Percentiles rank a stretch among this genome's conserved stretches.
These are phyloP conservation scores for Phalloptychus januarius DNA, from an alignment of 2,797 vertebrate genomes.

Conservation along the genomic window DNA sequence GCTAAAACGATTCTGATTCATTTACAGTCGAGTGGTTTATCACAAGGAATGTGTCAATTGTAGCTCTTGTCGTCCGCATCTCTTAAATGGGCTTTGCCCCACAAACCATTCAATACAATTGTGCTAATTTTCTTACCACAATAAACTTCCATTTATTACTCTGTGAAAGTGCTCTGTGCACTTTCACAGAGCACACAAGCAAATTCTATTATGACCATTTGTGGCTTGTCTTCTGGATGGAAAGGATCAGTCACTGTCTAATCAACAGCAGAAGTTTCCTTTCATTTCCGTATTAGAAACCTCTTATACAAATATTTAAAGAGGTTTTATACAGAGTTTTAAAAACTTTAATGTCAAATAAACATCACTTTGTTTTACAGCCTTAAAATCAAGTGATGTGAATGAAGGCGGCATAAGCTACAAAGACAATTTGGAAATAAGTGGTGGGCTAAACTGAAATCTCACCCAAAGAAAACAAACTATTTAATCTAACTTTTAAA, in stretches of 20 bases:
- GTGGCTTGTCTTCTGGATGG: neutral
- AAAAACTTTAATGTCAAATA: neutral
- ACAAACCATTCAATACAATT: no score
- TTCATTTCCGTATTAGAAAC: neutral
- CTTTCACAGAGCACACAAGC: neutral
- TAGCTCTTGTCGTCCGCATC: neutral
- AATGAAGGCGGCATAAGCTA: neutral
- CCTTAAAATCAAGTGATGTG: neutral
- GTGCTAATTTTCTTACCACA: neutral
- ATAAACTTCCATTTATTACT: neutral
- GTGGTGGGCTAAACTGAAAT: neutral
- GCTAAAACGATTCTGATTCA: neutral
- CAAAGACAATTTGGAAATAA: neutral
- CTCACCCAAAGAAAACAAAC: neutral
- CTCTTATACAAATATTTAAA: neutral
- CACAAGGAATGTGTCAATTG: neutral
- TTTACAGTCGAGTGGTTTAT: neutral
- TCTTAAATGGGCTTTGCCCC: no score
- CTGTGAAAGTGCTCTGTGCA: no score
- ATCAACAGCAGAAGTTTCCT: neutral
- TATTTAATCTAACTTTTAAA: neutral
- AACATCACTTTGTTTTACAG: neutral
- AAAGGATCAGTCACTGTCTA: neutral
- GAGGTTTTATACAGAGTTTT: neutral
- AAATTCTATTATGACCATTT: neutral